Conservation (phyloP, 2,888 invertebrate genomes). For the Erebia epiphron region DNA sequence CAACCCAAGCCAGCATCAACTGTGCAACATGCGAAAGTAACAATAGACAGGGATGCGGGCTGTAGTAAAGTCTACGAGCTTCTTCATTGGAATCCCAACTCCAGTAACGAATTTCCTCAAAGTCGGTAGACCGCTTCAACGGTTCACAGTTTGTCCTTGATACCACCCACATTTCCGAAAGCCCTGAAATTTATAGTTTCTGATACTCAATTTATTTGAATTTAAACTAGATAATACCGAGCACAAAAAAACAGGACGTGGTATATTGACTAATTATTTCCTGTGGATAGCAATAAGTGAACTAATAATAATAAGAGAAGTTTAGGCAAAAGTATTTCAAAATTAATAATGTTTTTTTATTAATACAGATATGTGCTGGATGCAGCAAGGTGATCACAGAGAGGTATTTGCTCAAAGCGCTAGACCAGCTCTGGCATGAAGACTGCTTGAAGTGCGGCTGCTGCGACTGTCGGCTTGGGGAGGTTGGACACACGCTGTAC, state of each 20-base stretch:
- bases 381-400: conserved; percentile 97
- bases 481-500: conserved; percentile 97
- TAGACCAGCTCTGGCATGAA: conserved; percentile 98
- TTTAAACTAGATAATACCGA: neutral
- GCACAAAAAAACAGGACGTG: neutral
- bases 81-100: neutral
- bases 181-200: neutral
- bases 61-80: neutral
- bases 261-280: neutral
- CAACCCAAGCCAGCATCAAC: neutral
- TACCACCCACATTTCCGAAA: neutral
- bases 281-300: neutral
- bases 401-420: conserved; percentile 93
- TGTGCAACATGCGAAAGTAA: too few relatives aligned
- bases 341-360: neutral
- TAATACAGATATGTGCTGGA: conserved; percentile 91
- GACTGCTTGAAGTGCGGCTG: conserved; percentile 98
- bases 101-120: neutral
- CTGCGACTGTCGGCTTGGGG: conserved; percentile 97
- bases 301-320: neutral
- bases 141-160: neutral
- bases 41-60: neutral
- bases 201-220: neutral
- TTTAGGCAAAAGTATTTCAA: neutral
- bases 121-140: neutral